Evolutionary conservation across 2,797 vertebrate genomes (phyloP).

Genomic region (Sebastes variabilis): DNA sequence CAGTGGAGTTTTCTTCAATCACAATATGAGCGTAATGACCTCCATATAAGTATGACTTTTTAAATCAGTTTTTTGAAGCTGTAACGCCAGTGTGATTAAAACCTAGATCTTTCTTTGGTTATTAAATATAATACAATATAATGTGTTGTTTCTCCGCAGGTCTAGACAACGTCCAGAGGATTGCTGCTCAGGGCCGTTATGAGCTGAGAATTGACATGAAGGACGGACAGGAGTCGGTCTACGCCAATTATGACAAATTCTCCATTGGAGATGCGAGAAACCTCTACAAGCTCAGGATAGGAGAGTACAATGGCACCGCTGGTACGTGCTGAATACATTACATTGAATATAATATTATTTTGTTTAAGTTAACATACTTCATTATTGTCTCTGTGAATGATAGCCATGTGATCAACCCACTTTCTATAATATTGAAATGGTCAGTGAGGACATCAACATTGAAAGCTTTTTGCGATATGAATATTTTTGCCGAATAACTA

Average conservation of each 20-base stretch:
- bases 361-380: background rate
- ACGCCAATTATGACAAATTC: slow-evolving; percentile 94
- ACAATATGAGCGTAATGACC: background rate
- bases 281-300: slow-evolving; percentile 94
- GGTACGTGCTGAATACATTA: slow-evolving; percentile 76
- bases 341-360: background rate
- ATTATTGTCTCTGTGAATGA: background rate
- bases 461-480: slow-evolving; percentile 3
- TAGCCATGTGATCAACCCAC: background rate
- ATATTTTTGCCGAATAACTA: background rate
- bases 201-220: slow-evolving; percentile 96
- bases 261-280: slow-evolving; percentile 89
- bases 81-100: background rate
- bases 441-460: background rate
- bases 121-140: background rate
- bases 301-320: slow-evolving; percentile 95
- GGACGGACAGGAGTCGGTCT: slow-evolving; percentile 91
- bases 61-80: background rate
- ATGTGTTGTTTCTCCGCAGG: slow-evolving; percentile 75
- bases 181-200: slow-evolving; percentile 92
- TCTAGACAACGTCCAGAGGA: slow-evolving; percentile 94
- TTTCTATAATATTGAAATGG: background rate
- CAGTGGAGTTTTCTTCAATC: background rate
- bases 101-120: background rate
- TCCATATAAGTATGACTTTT: background rate